Percentiles rank a stretch among this genome's conserved stretches.
Conservation (phyloP, 2,113 vertebrate species). For the Pelecanus crispus region DNA sequence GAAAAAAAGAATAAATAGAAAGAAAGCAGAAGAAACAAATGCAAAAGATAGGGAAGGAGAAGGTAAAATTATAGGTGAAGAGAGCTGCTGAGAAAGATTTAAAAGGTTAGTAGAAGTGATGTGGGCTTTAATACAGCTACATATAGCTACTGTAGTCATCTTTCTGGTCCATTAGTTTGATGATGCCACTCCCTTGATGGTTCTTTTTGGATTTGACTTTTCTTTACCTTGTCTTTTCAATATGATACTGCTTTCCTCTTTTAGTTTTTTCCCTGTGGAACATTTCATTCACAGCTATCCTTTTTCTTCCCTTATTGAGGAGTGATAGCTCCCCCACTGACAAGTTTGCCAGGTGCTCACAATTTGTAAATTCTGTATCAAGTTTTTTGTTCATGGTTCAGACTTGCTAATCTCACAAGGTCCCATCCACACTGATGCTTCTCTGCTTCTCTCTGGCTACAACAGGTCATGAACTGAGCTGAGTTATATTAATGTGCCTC, state of each 20-base stretch:
- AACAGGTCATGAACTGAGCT: background rate
- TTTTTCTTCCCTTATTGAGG: background rate
- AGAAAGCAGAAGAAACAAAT: background rate
- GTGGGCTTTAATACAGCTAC: background rate
- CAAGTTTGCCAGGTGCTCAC: slow-evolving; percentile 10
- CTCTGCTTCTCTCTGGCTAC: background rate
- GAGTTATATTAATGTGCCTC: background rate
- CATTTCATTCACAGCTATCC: background rate
- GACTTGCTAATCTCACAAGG: background rate
- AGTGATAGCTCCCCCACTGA: background rate
- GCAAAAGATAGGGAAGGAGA: background rate
- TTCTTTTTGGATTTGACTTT: background rate
- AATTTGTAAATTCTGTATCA: background rate
- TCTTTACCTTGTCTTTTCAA: background rate
- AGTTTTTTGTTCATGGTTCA: background rate
- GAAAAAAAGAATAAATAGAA: background rate
- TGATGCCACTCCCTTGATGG: background rate
- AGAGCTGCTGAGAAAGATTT: background rate
- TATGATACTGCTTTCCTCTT: background rate
- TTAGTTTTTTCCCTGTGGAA: background rate
- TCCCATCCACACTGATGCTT: background rate
- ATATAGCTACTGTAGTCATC: background rate
- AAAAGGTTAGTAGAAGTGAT: background rate
- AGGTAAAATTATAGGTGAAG: background rate
- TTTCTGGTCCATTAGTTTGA: background rate